Base-by-base conservation (phyloP, 1,140 invertebrate genomes). In the Probaryconus sp. region DNA sequence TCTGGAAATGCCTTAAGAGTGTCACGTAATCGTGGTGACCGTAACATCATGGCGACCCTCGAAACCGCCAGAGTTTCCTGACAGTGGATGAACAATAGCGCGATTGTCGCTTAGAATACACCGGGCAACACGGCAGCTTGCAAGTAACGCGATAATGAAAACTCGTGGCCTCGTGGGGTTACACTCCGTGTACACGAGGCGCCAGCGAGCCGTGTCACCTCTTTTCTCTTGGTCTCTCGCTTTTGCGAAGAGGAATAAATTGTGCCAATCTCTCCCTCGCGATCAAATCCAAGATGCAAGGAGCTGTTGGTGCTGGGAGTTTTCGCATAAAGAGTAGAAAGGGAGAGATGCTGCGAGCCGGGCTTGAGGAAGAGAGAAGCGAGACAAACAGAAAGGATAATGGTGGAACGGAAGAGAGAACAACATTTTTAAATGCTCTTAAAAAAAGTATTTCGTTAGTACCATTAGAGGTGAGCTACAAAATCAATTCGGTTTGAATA, bases 71-170 rank as follows among this genome's bases (percentile, higher is more conserved):
- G 28, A 67, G 38, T 67, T 68, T 6, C 24, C 33, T 26, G 56
- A 55, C 58, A 50, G 43, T 10, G 26, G 47, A 58, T 71, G 79
- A 79, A 80, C 77, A 80, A 81, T 81, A 42, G 78, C 38, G 50
- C 79, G 76, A 81, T 80, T 81, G 77, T 77, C 71, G 73, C 50
- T 20, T 45, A 21, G 18, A 67, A 65, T 69, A 50, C 43, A 74
- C 21, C 21, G 11, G 30, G 26, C 30, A 45, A 50, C n/a, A 30
- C 35, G 58, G 42, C 24, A 63, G 30, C 63, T 56, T 33, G 37
- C 51, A 45, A 58, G 38, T 72, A 72, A 72, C 33, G 51, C 60
- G 64, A 65, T 76, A 76, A 76, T 76, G 72, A 75, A 75, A 75
- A 64, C n/a, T n/a, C 64, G 37, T 69, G 37, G 37, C 21, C 51